A percentile compares a stretch with the other conserved stretches of the same genome.
Conservation (phyloP, 2,888 invertebrate species). For the Cepaea hortensis region DNA sequence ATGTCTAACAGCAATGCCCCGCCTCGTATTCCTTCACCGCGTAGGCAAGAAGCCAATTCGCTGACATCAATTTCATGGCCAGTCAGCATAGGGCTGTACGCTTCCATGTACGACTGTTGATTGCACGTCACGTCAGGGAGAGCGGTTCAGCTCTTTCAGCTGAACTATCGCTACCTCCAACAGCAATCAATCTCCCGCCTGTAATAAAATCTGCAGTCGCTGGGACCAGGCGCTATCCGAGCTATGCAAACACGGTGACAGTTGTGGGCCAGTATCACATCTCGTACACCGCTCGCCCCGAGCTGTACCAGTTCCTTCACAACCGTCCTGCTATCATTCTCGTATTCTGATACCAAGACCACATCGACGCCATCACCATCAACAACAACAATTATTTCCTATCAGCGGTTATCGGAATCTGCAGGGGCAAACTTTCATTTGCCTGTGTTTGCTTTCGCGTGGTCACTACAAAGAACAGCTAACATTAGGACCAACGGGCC, state of each 20-base stretch:
- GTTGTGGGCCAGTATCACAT: constrained; percentile 23
- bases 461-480: neutral
- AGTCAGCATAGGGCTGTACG: neutral
- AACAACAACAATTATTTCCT: neutral
- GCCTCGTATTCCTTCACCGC: neutral
- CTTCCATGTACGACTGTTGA: neutral
- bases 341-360: neutral
- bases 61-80: constrained; percentile 13
- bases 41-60: constrained; percentile 38
- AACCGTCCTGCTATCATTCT: neutral
- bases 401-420: too few relatives aligned
- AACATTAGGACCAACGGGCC: neutral
- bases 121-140: neutral
- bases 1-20: neutral
- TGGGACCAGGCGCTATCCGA: neutral
- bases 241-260: constrained; percentile 31
- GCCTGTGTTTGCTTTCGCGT: neutral
- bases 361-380: neutral
- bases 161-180: constrained; percentile 13
- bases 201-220: constrained; percentile 29
- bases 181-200: constrained; percentile 18
- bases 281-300: neutral
- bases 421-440: neutral
- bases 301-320: constrained; percentile 4
- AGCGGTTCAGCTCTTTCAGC: constrained; percentile 3